A percentile compares a stretch with the other conserved stretches of the same genome.
Conservation (phyloP, 2,113 vertebrate species). For the Paratilapia polleni region DNA sequence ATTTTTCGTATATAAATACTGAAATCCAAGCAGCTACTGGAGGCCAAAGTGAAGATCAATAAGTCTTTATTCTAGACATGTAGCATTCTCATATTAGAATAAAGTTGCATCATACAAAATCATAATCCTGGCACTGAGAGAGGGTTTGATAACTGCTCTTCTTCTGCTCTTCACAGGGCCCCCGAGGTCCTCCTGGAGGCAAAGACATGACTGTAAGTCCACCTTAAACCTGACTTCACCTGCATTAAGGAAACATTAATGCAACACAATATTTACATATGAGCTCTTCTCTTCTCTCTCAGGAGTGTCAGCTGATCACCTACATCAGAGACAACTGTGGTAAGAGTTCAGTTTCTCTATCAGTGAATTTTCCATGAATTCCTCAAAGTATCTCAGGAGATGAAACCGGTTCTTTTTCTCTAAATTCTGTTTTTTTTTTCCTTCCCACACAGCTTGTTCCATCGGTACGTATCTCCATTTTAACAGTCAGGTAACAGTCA, state of each 20-base stretch:
- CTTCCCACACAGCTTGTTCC: slow-evolving; percentile 73
- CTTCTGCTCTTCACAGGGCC: slow-evolving; percentile 75
- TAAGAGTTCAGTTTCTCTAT: slow-evolving; percentile 71
- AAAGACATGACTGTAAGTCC: slow-evolving; percentile 79
- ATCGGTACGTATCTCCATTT: slow-evolving; percentile 62
- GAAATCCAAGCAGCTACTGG: too few species aligned
- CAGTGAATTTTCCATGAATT: neutral
- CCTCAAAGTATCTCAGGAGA: neutral
- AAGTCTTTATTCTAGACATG: too few species aligned
- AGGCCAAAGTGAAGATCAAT: too few species aligned
- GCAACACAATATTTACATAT: neutral
- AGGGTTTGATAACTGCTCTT: neutral
- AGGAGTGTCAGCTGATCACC: slow-evolving; percentile 87
- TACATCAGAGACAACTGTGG: slow-evolving; percentile 86
- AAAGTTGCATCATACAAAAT: too few species aligned
- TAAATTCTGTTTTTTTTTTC: neutral
- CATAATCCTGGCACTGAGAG: too few species aligned
- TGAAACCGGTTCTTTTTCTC: neutral
- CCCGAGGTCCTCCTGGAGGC: slow-evolving; percentile 78
- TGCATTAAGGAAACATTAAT: neutral
- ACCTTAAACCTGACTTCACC: neutral
- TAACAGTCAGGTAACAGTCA: neutral
- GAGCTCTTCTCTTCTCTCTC: neutral
- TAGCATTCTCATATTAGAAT: too few species aligned
- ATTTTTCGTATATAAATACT: too few species aligned